phyloP scores from a whole-genome alignment of 1,140 invertebrate species.

The Arion vulgaris region DNA sequence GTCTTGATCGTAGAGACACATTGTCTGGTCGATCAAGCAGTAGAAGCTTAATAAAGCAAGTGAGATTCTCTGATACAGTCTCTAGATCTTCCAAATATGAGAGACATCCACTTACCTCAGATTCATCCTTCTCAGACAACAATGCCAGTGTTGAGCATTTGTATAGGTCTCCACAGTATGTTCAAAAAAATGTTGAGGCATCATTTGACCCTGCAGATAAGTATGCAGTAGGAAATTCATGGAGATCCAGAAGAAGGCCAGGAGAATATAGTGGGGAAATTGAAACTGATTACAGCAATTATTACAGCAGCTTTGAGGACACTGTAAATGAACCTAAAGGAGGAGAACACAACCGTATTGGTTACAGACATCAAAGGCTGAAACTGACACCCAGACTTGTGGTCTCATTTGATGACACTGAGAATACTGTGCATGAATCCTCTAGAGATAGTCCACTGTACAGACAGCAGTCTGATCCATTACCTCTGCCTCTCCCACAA shows the following conservation, averaged over 20 bases:
- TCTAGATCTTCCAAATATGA: not conserved
- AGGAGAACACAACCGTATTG: not conserved
- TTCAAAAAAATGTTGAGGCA: not conserved
- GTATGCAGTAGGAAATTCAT: not conserved
- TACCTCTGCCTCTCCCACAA: conserved; percentile 28
- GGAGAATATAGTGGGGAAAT: conserved; percentile 3
- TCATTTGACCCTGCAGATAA: not conserved
- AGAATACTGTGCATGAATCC: conserved; percentile 34
- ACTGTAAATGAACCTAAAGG: not conserved
- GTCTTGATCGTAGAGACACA: not conserved
- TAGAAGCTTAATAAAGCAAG: not conserved
- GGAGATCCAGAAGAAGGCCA: not conserved
- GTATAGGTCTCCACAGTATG: conserved; percentile 35
- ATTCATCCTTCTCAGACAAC: conserved; percentile 44
- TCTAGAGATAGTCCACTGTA: conserved; percentile 31
- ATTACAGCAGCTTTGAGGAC: conserved; percentile 14
- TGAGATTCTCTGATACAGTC: not conserved
- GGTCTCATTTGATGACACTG: not conserved
- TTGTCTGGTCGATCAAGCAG: not conserved
- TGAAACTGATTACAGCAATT: conserved; percentile 31
- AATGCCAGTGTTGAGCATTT: conserved; percentile 44
- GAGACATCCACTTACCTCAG: conserved; percentile 22
- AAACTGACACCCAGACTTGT: not conserved
- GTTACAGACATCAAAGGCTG: not conserved
- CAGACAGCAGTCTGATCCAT: conserved; percentile 1